These are phyloP conservation scores for Platysteira castanea DNA, from an alignment of 2,113 vertebrate genomes.

Conservation along the genomic window DNA sequence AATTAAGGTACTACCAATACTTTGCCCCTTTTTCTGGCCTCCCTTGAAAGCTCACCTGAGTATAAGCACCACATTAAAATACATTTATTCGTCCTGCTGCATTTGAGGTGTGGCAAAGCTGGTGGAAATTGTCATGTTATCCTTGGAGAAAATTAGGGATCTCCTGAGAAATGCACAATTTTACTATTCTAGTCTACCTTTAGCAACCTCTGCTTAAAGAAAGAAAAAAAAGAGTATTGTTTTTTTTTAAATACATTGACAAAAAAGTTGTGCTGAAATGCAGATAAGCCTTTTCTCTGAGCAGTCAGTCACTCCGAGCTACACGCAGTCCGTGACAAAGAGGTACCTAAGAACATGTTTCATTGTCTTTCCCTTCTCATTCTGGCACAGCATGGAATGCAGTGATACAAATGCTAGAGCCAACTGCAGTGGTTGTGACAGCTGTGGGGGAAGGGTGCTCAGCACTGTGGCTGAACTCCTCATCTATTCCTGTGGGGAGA, in stretches of 20 bases:
- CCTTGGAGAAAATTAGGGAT: neutral
- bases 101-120: neutral
- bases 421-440: conserved; percentile 15
- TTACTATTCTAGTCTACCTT: neutral
- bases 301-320: neutral
- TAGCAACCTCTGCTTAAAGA: neutral
- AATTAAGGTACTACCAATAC: neutral
- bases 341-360: neutral
- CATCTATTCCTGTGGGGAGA: neutral
- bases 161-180: neutral
- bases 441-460: neutral
- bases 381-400: neutral
- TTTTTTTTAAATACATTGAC: neutral
- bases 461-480: neutral
- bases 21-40: neutral
- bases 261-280: neutral
- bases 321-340: neutral
- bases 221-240: fast-evolving
- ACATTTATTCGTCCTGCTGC: neutral
- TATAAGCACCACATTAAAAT: neutral
- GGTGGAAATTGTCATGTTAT: neutral
- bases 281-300: neutral
- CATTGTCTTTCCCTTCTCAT: neutral
- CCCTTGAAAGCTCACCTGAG: neutral
- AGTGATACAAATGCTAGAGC: neutral